phyloP scores from a whole-genome alignment of 1,140 invertebrate genomes.

The Calosoma granatense region DNA sequence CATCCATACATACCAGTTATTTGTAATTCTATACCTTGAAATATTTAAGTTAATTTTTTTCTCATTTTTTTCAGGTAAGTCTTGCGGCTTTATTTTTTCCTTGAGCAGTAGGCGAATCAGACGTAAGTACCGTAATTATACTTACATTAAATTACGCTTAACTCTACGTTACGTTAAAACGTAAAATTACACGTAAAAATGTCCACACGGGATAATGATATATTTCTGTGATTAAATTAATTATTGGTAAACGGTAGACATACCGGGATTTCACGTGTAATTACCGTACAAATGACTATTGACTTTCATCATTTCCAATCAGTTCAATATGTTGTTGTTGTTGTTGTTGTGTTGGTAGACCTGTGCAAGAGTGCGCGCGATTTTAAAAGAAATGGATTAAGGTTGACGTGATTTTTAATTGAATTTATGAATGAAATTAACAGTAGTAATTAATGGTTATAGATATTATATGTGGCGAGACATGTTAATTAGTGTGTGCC shows the following conservation, averaged over 20 bases:
- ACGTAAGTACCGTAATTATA: conserved; percentile 14
- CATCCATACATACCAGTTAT: not conserved
- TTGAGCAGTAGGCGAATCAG: conserved; percentile 26
- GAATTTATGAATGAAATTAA: not conserved
- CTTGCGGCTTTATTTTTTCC: conserved; percentile 24
- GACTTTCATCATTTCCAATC: not conserved
- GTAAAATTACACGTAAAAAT: not conserved
- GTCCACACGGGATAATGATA: not conserved
- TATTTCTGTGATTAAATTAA: too few species aligned
- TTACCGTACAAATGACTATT: not conserved
- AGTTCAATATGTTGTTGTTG: not conserved
- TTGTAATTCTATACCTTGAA: conserved; percentile 2
- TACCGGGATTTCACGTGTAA: not conserved
- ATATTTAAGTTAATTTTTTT: conserved; percentile 33
- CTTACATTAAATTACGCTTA: conserved; percentile 6
- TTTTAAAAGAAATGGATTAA: not conserved
- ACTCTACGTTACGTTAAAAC: not conserved
- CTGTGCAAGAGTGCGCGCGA: too few species aligned
- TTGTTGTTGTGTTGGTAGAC: not conserved
- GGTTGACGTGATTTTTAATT: not conserved
- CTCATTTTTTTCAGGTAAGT: conserved; percentile 31
- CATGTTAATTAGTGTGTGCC: too few species aligned
- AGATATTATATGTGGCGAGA: not conserved
- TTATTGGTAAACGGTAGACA: not conserved
- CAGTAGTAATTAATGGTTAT: not conserved